Evolutionary conservation across 1,140 invertebrate genomes (phyloP).

Genomic region (Vanessa tameamea): DNA sequence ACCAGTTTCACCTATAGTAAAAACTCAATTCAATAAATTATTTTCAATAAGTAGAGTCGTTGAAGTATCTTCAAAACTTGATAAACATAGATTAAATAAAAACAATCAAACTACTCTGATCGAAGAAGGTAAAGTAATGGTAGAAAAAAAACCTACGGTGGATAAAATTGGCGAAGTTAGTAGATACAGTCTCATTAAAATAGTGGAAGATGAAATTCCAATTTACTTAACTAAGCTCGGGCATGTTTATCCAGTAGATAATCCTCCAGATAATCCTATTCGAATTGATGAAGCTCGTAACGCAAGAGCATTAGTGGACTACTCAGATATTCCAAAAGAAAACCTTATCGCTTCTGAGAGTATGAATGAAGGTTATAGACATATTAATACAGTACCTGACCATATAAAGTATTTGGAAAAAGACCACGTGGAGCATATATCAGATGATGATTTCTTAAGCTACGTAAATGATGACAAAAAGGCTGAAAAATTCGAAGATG

Average conservation of each 20-base stretch:
- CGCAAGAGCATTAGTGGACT: constrained; percentile 71
- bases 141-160: constrained; percentile 81
- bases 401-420: constrained; percentile 40
- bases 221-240: constrained; percentile 78
- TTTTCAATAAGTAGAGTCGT: constrained; percentile 85
- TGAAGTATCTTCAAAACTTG: constrained; percentile 83
- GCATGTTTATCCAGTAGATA: constrained; percentile 77
- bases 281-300: constrained; percentile 79
- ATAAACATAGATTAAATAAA: constrained; percentile 81
- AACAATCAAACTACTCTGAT: constrained; percentile 81
- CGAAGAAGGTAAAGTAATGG: constrained; percentile 75
- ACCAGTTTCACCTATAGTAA: constrained; percentile 63
- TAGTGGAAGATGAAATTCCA: constrained; percentile 82
- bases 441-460: constrained; percentile 64
- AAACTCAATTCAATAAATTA: constrained; percentile 81
- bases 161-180: constrained; percentile 85
- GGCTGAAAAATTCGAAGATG: constrained; percentile 48
- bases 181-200: constrained; percentile 84
- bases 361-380: constrained; percentile 77
- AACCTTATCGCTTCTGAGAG: constrained; percentile 78
- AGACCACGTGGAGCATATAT: constrained; percentile 52
- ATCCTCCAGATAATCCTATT: constrained; percentile 77
- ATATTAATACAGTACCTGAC: constrained; percentile 57
- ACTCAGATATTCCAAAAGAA: constrained; percentile 70
- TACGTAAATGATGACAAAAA: constrained; percentile 72